Evolutionary conservation across 2,113 vertebrate genomes (phyloP), one percentile per base, ranked within the genome.

Genomic region (Gavialis gangeticus): DNA sequence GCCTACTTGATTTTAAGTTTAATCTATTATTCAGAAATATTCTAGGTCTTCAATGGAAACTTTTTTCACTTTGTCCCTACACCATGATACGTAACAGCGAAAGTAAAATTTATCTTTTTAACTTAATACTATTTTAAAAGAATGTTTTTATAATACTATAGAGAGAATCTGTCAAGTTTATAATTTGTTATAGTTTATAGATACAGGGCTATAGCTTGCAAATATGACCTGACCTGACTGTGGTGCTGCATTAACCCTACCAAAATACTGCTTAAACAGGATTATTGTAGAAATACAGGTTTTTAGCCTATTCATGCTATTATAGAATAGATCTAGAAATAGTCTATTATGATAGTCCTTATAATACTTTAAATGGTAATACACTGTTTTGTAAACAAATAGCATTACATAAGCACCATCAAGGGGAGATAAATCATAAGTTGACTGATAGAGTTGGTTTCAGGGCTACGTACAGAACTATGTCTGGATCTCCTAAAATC

Each of bases 361-460:
- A 82, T 91, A 76, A 22, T 4, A 75, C 82, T 88, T 93, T 88
- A 85, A 17, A 78, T 34, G 81, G 88, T 56, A 80, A 14, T 60
- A 69, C 27, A 79, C 62, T 75, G 28, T 91, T 83, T 21, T 90
- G 92, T 81, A 87, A 93, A 78, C 13, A 34, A 34, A 9, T 71
- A 24, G 8, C 56, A 66, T 63, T n/a, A 60, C 73, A 84, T 56
- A 64, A 88, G 37, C 82, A 79, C 92, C 89, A 89, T n/a, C 58
- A 85, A 77, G 86, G 79, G n/a, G 87, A 82, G 19, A 94, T 79
- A 92, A 90, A 95, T 94, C 86, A 62, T 80, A 56, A 91, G 34
- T 10, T 66, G n/a, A 46, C 76, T 34, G 58, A 84, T 34, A 95
- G 85, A 91, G 94, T 84, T 71, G 21, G 27, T 79, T 88, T 79